Evolutionary conservation across 2,113 vertebrate genomes (phyloP).

Genomic region (Charadrius vociferus): DNA sequence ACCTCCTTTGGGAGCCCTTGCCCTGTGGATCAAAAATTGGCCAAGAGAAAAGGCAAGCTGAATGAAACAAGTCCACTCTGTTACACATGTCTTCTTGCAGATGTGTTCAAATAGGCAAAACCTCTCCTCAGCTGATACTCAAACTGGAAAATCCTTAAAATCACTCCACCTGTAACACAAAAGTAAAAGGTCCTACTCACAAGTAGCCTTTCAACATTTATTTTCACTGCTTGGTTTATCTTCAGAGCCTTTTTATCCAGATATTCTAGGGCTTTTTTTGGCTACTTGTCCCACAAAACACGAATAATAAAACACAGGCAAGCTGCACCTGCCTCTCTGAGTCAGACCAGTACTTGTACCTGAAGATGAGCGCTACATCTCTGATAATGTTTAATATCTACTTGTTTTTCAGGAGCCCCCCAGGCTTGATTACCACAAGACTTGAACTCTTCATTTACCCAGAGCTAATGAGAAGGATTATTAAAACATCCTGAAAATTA

Average conservation of each 20-base stretch:
- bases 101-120: background rate
- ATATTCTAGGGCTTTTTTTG: background rate
- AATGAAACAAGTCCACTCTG: background rate
- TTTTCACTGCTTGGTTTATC: background rate
- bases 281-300: background rate
- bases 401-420: background rate
- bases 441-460: slow-evolving; percentile 3
- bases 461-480: slow-evolving; percentile 37
- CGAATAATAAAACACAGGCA: background rate
- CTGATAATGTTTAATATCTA: background rate
- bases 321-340: background rate
- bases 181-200: background rate
- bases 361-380: background rate
- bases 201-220: background rate
- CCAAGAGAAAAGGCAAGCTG: background rate
- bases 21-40: background rate
- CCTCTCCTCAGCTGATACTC: background rate
- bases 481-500: slow-evolving; percentile 54
- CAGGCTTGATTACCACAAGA: background rate
- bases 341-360: background rate
- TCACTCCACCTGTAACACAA: background rate
- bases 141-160: background rate
- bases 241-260: background rate
- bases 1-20: background rate
- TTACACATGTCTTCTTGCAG: background rate